Conservation (phyloP, 2,888 invertebrate species). For the Heliconius ethilla region DNA sequence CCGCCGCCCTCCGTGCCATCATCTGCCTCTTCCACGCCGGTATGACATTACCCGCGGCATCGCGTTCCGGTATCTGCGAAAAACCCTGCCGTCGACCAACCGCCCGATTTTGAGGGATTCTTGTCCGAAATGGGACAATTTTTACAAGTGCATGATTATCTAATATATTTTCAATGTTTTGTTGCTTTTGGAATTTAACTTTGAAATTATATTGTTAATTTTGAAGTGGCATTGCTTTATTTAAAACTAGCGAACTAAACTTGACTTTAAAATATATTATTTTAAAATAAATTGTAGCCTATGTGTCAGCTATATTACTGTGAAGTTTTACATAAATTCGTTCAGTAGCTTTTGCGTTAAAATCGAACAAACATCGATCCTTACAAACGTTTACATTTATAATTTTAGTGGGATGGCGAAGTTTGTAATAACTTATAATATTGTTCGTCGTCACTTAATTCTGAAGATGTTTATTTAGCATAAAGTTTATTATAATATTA, state of each 20-base stretch:
- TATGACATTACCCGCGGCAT: conserved; percentile 92
- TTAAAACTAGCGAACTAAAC: background rate
- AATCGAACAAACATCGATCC: too few species aligned
- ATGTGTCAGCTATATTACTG: too few species aligned
- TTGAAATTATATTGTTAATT: conserved; percentile 28
- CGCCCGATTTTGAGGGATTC: conserved; percentile 58
- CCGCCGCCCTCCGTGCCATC: conserved; percentile 96
- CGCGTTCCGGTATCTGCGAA: conserved; percentile 92
- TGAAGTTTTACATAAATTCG: too few species aligned
- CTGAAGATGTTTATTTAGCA: background rate
- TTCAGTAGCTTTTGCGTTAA: too few species aligned
- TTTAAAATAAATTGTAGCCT: too few species aligned
- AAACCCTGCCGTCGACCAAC: conserved; percentile 77
- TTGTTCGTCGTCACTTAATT: background rate
- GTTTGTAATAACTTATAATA: background rate
- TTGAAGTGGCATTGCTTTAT: conserved; percentile 41
- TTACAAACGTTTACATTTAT: too few species aligned
- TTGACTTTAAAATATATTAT: too few species aligned
- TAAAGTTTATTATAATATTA: background rate
- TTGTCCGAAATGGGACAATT: conserved; percentile 41
- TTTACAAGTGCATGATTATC: conserved; percentile 20
- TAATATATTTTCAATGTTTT: conserved; percentile 34
- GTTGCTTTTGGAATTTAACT: background rate
- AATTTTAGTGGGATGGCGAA: background rate
- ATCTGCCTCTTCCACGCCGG: conserved; percentile 98